Percentiles rank a stretch among this genome's conserved stretches.
phyloP scores from a whole-genome alignment of 92 coral and sea anemone species.

The Porites rus region DNA sequence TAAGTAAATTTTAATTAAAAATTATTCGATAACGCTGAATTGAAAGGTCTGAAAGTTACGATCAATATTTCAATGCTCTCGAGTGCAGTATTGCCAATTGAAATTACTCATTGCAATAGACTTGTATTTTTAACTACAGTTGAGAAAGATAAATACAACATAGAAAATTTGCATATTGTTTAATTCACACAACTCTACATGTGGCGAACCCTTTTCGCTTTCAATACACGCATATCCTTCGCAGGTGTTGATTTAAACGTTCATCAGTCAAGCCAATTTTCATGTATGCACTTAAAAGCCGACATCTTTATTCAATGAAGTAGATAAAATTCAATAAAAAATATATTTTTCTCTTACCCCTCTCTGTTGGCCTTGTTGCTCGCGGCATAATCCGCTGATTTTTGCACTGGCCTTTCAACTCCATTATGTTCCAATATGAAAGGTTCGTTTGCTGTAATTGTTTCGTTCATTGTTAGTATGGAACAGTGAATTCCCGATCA shows the following conservation, averaged over 20 bases:
- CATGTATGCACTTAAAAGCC: not conserved
- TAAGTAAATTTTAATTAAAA: too few relatives aligned
- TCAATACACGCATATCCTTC: not conserved
- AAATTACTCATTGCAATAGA: not conserved
- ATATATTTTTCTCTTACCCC: conserved; percentile 18
- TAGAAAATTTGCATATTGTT: not conserved
- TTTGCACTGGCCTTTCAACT: not conserved
- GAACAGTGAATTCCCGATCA: not conserved
- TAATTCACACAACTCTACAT: not conserved
- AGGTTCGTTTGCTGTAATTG: conserved; percentile 13
- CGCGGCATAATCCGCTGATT: not conserved
- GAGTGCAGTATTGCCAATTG: not conserved
- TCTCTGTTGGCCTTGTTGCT: not conserved
- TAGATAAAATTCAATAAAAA: not conserved
- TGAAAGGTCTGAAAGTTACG: not conserved
- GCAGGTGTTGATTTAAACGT: not conserved
- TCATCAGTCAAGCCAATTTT: not conserved
- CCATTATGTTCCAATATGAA: conserved; percentile 14
- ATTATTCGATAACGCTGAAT: too few relatives aligned
- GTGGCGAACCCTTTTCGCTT: not conserved
- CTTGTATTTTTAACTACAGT: not conserved
- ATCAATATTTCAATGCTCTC: not conserved
- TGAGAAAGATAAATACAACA: not conserved
- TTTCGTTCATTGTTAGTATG: conserved; percentile 1
- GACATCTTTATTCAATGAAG: not conserved